Percentiles rank a stretch among this genome's conserved stretches.
phyloP scores from a whole-genome alignment of 2,888 invertebrate genomes.

The Spodoptera littoralis region DNA sequence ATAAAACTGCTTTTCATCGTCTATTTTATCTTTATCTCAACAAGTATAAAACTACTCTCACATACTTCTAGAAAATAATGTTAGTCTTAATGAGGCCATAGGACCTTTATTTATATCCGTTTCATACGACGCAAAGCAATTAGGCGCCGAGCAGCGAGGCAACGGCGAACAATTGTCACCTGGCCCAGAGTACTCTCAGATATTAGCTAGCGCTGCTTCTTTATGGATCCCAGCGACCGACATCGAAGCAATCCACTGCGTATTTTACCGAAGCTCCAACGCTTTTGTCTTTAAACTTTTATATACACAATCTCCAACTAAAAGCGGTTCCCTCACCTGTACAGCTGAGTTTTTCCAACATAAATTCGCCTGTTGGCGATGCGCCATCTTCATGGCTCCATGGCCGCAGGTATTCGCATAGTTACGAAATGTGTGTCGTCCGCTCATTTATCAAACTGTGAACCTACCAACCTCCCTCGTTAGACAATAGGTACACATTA shows the following conservation, averaged over 20 bases:
- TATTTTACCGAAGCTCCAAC: constrained; percentile 43
- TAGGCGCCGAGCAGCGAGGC: constrained; percentile 5
- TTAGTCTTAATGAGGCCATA: neutral
- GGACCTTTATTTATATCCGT: neutral
- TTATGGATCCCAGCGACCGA: constrained; percentile 54
- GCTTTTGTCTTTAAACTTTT: constrained; percentile 43
- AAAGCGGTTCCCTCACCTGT: constrained; percentile 29
- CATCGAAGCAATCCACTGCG: constrained; percentile 43
- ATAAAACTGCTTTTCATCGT: neutral
- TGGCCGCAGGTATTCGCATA: constrained; percentile 27
- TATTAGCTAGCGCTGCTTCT: constrained; percentile 60
- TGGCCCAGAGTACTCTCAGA: constrained; percentile 56
- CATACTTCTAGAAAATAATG: neutral
- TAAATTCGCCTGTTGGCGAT: constrained; percentile 41
- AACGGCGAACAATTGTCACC: constrained; percentile 52
- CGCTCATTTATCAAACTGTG: constrained; percentile 13
- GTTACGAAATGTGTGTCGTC: constrained; percentile 25
- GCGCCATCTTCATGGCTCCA: constrained; percentile 30
- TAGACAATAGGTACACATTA: constrained; percentile 7
- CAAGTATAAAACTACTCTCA: constrained; percentile 1
- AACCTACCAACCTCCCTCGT: constrained; percentile 9
- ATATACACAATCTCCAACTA: constrained; percentile 35
- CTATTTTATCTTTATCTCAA: constrained; percentile 36
- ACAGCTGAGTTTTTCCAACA: constrained; percentile 30
- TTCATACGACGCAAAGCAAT: constrained; percentile 17